These are phyloP conservation scores for Oryzaephilus surinamensis DNA, from an alignment of 1,140 invertebrate genomes.

Conservation along the genomic window DNA sequence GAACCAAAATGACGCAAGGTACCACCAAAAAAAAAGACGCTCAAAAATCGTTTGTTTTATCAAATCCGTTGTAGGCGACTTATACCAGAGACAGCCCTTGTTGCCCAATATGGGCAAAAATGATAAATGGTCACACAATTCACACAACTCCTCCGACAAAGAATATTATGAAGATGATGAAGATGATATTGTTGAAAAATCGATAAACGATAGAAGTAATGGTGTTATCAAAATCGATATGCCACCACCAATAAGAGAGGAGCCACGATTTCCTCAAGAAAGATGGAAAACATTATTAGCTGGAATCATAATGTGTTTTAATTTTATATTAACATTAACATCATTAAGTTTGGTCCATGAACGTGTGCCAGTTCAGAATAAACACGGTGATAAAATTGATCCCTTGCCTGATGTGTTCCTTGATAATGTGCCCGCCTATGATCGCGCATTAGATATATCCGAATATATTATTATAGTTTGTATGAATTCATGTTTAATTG, in stretches of 20 bases:
- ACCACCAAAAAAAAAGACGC: background rate
- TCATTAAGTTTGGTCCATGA: constrained; percentile 78
- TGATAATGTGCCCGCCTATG: constrained; percentile 56
- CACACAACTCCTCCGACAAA: constrained; percentile 10
- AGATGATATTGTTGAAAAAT: constrained; percentile 20
- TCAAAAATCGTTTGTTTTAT: background rate
- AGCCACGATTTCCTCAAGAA: constrained; percentile 57
- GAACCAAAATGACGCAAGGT: constrained; percentile 32
- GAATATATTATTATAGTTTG: constrained; percentile 78
- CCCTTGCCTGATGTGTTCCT: constrained; percentile 74
- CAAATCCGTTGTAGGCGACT: constrained; percentile 23
- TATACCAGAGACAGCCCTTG: constrained; percentile 34
- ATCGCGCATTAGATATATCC: constrained; percentile 73
- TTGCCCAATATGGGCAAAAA: constrained; percentile 26
- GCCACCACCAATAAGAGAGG: constrained; percentile 41
- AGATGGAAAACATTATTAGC: constrained; percentile 60
- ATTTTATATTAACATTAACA: constrained; percentile 51
- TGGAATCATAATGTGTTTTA: constrained; percentile 48
- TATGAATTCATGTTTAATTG: constrained; percentile 57
- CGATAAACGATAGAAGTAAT: constrained; percentile 23
- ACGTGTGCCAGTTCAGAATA: constrained; percentile 67
- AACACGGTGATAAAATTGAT: constrained; percentile 48
- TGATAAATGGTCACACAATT: constrained; percentile 22
- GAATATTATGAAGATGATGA: constrained; percentile 31
- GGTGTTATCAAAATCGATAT: constrained; percentile 39